Evolutionary conservation across 2,888 invertebrate genomes (phyloP).

Genomic region (Ophonus ardosiacus): DNA sequence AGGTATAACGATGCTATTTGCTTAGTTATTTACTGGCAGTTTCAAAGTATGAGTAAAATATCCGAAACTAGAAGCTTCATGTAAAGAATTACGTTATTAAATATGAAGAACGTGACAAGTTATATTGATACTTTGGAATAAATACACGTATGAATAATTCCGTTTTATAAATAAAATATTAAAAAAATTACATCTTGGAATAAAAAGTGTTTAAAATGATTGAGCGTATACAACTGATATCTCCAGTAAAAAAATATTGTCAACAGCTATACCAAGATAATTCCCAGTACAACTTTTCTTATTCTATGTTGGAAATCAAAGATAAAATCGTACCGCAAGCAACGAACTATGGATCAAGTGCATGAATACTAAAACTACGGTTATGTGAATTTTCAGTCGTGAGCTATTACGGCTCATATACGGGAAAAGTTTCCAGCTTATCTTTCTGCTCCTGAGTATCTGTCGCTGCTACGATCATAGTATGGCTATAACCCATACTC

Average conservation of each 20-base stretch:
- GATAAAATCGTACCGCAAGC: slow-evolving; percentile 1
- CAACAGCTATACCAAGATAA: neutral
- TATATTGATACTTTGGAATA: slow-evolving; percentile 45
- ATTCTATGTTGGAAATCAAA: slow-evolving; percentile 7
- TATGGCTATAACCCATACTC: slow-evolving; percentile 91
- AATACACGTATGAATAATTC: slow-evolving; percentile 15
- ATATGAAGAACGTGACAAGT: slow-evolving; percentile 42
- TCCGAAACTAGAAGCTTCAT: neutral
- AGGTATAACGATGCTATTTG: slow-evolving; percentile 56
- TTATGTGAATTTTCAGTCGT: slow-evolving; percentile 49
- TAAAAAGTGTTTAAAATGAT: slow-evolving; percentile 25
- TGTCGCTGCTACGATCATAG: slow-evolving; percentile 83
- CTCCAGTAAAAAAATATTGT: slow-evolving; percentile 33
- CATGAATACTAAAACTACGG: slow-evolving; percentile 51
- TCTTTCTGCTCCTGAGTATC: slow-evolving; percentile 82
- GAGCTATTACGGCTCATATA: slow-evolving; percentile 72
- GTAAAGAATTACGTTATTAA: neutral
- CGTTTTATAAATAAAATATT: neutral
- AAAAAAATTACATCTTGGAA: neutral
- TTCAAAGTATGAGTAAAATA: slow-evolving; percentile 29
- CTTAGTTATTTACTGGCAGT: slow-evolving; percentile 59
- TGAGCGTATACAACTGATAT: slow-evolving; percentile 22
- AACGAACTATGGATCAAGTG: slow-evolving; percentile 51
- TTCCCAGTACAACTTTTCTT: neutral
- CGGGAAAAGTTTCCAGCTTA: slow-evolving; percentile 80